Evolutionary conservation across 2,797 vertebrate species (phyloP).

Genomic region (Leuciscus waleckii): DNA sequence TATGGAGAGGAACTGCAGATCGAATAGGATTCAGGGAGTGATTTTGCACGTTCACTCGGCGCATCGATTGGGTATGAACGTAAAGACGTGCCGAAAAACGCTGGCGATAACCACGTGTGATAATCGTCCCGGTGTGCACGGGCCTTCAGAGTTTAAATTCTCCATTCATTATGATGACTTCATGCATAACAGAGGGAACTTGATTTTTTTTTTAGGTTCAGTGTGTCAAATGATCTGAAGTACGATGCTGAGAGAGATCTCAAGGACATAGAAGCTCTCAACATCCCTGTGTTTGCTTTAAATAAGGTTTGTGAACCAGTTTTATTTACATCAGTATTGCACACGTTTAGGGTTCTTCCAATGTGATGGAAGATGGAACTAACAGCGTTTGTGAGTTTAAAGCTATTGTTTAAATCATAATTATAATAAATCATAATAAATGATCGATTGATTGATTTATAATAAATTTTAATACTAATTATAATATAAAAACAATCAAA

Average conservation of each 20-base stretch:
- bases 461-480: background rate
- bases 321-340: background rate
- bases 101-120: too few relatives aligned
- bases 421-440: too few relatives aligned
- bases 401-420: background rate
- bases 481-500: background rate
- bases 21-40: too few relatives aligned
- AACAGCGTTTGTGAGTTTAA: background rate
- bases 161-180: background rate
- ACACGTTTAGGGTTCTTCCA: background rate
- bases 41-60: too few relatives aligned
- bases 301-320: constrained; percentile 85
- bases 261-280: constrained; percentile 90
- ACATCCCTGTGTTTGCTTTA: constrained; percentile 93
- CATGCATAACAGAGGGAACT: background rate
- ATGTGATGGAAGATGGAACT: background rate
- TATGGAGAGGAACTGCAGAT: too few relatives aligned
- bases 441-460: too few relatives aligned
- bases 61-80: too few relatives aligned
- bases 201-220: constrained; percentile 84
- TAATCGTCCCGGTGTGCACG: too few relatives aligned
- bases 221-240: constrained; percentile 97
- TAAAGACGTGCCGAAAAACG: too few relatives aligned
- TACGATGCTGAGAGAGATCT: constrained; percentile 96
- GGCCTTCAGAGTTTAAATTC: background rate